These are phyloP conservation scores for Zosterops japonicus DNA, from an alignment of 2,113 vertebrate genomes.

Conservation along the genomic window DNA sequence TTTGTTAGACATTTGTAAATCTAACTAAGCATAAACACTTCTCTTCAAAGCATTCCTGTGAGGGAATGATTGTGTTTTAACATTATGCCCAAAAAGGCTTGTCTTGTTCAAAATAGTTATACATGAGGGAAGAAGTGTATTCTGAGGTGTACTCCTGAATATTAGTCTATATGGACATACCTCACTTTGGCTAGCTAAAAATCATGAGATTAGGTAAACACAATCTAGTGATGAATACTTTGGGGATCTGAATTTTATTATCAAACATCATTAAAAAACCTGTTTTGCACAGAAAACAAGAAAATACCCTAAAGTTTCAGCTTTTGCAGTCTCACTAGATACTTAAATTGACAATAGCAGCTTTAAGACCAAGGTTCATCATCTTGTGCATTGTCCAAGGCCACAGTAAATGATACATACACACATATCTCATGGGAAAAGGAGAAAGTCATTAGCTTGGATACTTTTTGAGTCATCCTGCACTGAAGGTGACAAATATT, in stretches of 20 bases:
- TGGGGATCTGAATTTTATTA: background rate
- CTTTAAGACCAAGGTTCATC: background rate
- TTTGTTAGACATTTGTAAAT: no score
- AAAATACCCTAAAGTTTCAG: background rate
- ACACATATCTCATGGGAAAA: background rate
- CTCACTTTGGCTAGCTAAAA: background rate
- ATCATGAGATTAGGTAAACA: background rate
- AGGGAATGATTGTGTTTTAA: background rate
- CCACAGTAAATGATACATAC: background rate
- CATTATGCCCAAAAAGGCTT: background rate
- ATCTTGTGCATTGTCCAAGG: background rate
- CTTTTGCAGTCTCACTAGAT: background rate
- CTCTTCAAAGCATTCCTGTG: no score
- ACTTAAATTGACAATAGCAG: background rate
- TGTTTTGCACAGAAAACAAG: background rate
- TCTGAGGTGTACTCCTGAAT: background rate
- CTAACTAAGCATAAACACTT: no score
- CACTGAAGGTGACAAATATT: background rate
- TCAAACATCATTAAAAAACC: background rate
- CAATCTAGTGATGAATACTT: background rate
- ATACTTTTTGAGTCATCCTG: background rate
- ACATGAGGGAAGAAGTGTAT: background rate
- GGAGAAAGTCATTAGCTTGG: background rate
- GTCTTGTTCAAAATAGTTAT: background rate
- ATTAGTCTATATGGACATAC: background rate